Evolutionary conservation across 2,888 invertebrate genomes (phyloP), one percentile per base, ranked within the genome.

Genomic region (Teleiodes luculella): DNA sequence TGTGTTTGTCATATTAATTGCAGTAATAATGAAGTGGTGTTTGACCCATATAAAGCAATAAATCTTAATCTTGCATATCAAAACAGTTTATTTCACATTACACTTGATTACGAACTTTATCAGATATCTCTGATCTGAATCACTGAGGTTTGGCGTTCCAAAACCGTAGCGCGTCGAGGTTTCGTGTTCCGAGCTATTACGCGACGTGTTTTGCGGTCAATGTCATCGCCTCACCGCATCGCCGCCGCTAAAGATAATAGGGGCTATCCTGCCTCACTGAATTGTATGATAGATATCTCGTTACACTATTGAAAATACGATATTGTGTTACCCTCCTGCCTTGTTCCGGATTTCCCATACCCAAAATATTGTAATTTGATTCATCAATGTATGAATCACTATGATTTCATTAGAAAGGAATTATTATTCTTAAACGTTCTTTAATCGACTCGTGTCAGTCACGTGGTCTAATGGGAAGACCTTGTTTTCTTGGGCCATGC

Each of bases 151-250:
- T 76, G 67, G 78, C 69, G 54, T 54, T 57, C 2, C 48, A 43
- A 54, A 51, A 53, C 45, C 53, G 55, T 37, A 11, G 8, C 35
- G 48, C 45, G 70, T 68, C 59, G 78, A 80, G 78, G 86, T 83
- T 74, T 83, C 72, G 83, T 77, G 85, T 82, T 74, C 63, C 78
- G 59, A 80, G 67, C 60, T 55, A 33, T 20, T 33, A 31, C 31
- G 14, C 3, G 18, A 62, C 59, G 54, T 54, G 11, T 56, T 57
- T 37, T 37, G 65, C 64, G 68, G 68, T 72, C 63, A 63, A 61
- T 61, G 57, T 39, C 62, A 53, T 52, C 28, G 7, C 28, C n/a
- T 2, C 6, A 7, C 43, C n/a, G 24, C 18, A 13, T 11, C 33
- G 33, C 41, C 48, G 37, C 37, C 11, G 14, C 2, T 14, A 3